These are phyloP conservation scores for Sarcoramphus papa DNA, from an alignment of 2,797 vertebrate genomes.

Conservation along the genomic window DNA sequence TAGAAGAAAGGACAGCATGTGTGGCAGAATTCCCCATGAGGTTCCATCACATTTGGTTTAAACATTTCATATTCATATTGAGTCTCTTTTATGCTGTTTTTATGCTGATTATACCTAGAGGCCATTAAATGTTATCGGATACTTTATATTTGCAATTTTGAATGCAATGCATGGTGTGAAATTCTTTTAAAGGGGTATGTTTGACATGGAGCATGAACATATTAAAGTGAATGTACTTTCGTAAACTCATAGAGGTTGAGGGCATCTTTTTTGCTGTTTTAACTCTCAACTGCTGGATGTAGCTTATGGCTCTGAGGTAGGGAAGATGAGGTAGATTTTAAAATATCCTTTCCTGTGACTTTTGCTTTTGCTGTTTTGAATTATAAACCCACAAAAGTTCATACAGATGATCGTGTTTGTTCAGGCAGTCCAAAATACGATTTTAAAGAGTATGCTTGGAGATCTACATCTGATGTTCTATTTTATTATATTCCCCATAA, in stretches of 20 bases:
- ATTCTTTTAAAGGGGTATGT: neutral
- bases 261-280: neutral
- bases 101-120: constrained; percentile 60
- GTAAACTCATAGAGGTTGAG: neutral
- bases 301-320: neutral
- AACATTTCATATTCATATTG: constrained; percentile 1
- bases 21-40: constrained; percentile 21
- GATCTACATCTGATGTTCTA: neutral
- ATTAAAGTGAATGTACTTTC: neutral
- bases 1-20: constrained; percentile 28
- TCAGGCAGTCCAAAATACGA: neutral
- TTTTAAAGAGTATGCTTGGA: neutral
- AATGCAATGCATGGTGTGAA: neutral
- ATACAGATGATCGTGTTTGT: neutral
- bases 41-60: constrained; percentile 3
- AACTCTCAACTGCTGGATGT: neutral
- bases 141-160: constrained; percentile 27
- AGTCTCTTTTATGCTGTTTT: constrained; percentile 49
- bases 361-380: neutral
- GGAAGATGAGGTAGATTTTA: neutral
- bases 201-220: constrained; percentile 18
- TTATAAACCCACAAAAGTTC: neutral
- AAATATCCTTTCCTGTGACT: neutral
- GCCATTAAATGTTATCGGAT: constrained; percentile 40
- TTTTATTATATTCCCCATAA: neutral